These are phyloP conservation scores for Pocillopora verrucosa DNA, from an alignment of 64 coral and sea anemone genomes.

Conservation along the genomic window DNA sequence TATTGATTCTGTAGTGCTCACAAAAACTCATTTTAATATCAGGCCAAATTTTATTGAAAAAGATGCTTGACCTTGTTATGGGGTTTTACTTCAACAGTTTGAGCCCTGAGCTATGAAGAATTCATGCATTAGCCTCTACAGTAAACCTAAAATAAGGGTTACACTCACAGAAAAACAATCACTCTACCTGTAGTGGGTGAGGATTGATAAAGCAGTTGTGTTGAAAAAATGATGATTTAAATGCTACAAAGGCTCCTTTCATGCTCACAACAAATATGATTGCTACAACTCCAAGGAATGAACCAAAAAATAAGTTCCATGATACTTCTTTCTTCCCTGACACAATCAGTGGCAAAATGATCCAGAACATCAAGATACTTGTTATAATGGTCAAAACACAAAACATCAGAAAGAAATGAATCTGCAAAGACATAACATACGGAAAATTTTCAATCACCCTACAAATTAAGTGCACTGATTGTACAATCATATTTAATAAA, in stretches of 20 bases:
- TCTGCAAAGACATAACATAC: slow-evolving; percentile 18
- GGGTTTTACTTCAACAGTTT: too few species aligned
- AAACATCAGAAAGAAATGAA: slow-evolving; percentile 54
- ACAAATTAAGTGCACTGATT: too few species aligned
- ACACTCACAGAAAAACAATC: background rate
- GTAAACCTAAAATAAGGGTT: background rate
- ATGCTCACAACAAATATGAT: slow-evolving; percentile 64
- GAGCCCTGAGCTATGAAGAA: too few species aligned
- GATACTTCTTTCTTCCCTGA: slow-evolving; percentile 10
- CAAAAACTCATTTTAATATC: too few species aligned
- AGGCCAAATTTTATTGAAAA: too few species aligned
- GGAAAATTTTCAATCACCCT: too few species aligned
- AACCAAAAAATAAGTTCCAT: slow-evolving; percentile 66
- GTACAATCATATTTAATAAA: too few species aligned
- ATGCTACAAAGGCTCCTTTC: slow-evolving; percentile 54
- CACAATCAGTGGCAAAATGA: slow-evolving; percentile 37
- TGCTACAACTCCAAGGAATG: slow-evolving; percentile 43
- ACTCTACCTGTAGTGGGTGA: slow-evolving; percentile 39
- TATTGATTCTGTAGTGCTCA: too few species aligned
- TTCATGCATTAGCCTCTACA: too few species aligned
- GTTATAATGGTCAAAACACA: slow-evolving; percentile 28
- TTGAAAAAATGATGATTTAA: slow-evolving; percentile 48
- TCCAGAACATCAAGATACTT: slow-evolving; percentile 60
- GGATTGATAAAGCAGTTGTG: slow-evolving; percentile 50
- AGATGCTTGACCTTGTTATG: too few species aligned